Conservation (phyloP, 2,888 invertebrate genomes). For the Cryptus armator region DNA sequence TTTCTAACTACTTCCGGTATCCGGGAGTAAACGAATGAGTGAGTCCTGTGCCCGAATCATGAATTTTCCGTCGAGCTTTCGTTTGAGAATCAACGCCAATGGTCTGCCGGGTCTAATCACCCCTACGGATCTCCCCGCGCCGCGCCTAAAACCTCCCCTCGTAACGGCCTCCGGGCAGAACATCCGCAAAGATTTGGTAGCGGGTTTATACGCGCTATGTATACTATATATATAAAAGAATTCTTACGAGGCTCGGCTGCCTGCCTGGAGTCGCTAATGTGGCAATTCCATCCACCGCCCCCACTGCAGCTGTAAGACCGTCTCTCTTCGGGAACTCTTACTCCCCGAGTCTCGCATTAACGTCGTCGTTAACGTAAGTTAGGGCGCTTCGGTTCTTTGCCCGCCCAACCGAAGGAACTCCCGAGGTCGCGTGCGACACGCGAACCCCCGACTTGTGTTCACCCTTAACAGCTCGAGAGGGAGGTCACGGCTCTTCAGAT, state of each 20-base stretch:
- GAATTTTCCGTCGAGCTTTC: slow-evolving; percentile 80
- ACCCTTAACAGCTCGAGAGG: slow-evolving; percentile 60
- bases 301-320: too few species aligned
- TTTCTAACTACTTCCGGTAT: slow-evolving; percentile 61
- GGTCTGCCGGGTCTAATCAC: slow-evolving; percentile 78
- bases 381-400: slow-evolving; percentile 63
- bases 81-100: slow-evolving; percentile 68
- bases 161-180: slow-evolving; percentile 51
- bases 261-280: slow-evolving; percentile 61
- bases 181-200: slow-evolving; percentile 72
- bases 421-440: slow-evolving; percentile 67
- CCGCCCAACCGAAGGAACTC: slow-evolving; percentile 36
- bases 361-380: slow-evolving; percentile 73
- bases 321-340: neutral
- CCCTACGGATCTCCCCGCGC: slow-evolving; percentile 79
- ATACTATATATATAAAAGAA: slow-evolving; percentile 1
- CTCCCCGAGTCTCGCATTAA: slow-evolving; percentile 72
- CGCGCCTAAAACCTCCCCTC: slow-evolving; percentile 75
- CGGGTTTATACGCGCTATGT: slow-evolving; percentile 41
- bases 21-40: slow-evolving; percentile 80
- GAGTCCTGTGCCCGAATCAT: slow-evolving; percentile 74
- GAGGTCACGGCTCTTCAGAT: slow-evolving; percentile 59
- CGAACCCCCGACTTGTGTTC: slow-evolving; percentile 52
- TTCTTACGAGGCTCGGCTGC: slow-evolving; percentile 35
- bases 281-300: slow-evolving; percentile 52